These are phyloP conservation scores for Nyctereutes procyonoides DNA, from an alignment of 2,113 vertebrate genomes.

Conservation along the genomic window DNA sequence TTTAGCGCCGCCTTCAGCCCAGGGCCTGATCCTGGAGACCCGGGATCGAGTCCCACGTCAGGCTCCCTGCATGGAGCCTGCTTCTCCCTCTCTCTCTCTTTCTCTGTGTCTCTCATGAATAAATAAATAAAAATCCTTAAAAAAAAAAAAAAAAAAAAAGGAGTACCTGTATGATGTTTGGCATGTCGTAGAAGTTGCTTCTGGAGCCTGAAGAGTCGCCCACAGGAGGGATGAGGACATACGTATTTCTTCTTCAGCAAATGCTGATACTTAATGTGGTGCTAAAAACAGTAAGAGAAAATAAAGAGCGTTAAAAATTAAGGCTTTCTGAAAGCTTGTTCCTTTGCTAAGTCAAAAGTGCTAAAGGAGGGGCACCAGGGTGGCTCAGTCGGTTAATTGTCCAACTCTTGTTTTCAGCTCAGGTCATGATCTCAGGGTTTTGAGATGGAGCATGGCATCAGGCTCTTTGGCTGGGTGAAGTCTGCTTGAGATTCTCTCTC, in stretches of 20 bases:
- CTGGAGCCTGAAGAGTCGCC: conserved; percentile 97
- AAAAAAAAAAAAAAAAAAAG: too few relatives aligned
- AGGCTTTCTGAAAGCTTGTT: not conserved
- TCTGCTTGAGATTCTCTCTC: not conserved
- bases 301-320: not conserved
- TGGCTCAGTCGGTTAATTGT: not conserved
- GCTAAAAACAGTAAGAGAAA: conserved; percentile 85
- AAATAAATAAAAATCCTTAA: too few relatives aligned
- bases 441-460: not conserved
- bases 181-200: conserved; percentile 98
- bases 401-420: not conserved
- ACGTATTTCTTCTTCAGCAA: conserved; percentile 99
- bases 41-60: too few relatives aligned
- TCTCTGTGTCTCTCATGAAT: too few relatives aligned
- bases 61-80: too few relatives aligned
- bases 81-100: too few relatives aligned
- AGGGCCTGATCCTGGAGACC: too few relatives aligned
- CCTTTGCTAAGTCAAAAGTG: conserved; percentile 24
- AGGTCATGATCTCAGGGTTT: not conserved
- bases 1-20: too few relatives aligned
- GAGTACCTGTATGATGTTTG: conserved; percentile 97
- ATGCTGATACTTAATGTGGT: conserved; percentile 99
- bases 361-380: not conserved
- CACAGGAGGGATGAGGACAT: conserved; percentile 97
- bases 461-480: not conserved